Evolutionary conservation across 2,113 vertebrate genomes (phyloP).

Genomic region (Electrona antarctica): DNA sequence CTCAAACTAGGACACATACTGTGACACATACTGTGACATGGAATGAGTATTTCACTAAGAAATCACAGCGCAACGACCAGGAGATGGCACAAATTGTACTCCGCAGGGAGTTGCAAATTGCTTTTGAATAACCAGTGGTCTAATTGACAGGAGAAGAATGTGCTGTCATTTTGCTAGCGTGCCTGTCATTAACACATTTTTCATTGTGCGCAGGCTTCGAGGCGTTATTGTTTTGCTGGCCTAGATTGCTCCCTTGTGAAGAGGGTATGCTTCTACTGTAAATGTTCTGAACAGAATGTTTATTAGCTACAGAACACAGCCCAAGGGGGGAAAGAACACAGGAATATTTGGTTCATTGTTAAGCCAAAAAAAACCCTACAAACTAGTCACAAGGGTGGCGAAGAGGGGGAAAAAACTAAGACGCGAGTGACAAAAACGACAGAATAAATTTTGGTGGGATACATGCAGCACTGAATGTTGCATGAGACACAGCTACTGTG

Average conservation of each 20-base stretch:
- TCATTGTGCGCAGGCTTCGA: conserved; percentile 66
- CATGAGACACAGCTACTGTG: not conserved
- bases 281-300: conserved; percentile 70
- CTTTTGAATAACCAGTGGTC: conserved; percentile 68
- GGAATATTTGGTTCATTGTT: conserved; percentile 75
- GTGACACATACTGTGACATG: conserved; percentile 44
- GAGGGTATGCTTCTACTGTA: conserved; percentile 65
- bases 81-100: conserved; percentile 60
- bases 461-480: not conserved
- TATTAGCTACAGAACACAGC: conserved; percentile 64
- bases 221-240: conserved; percentile 65
- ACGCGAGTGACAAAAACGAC: too few relatives aligned
- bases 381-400: conserved; percentile 8
- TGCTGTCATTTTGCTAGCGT: conserved; percentile 54
- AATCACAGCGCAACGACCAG: conserved; percentile 42
- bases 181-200: conserved; percentile 71
- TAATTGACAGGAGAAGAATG: conserved; percentile 75
- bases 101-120: conserved; percentile 69
- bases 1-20: conserved; percentile 50
- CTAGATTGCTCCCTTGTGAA: conserved; percentile 58
- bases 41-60: conserved; percentile 61
- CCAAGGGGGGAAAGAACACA: conserved; percentile 57
- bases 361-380: conserved; percentile 62
- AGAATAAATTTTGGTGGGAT: not conserved
- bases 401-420: not conserved